phyloP scores from a whole-genome alignment of 2,113 vertebrate genomes.

The Leptodactylus fuscus region DNA sequence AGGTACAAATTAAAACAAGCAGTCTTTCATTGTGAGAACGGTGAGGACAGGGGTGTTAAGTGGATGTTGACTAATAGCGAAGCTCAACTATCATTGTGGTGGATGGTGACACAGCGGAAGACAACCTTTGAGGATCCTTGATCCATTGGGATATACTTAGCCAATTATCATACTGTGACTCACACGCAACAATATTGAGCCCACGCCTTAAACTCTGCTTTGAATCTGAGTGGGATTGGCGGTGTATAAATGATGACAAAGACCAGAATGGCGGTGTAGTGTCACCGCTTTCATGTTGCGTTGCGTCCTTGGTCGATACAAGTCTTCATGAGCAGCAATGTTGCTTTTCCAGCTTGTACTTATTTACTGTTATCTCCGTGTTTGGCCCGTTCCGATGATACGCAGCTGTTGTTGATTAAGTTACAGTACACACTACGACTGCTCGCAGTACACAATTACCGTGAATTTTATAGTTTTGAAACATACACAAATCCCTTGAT shows the following conservation, averaged over 20 bases:
- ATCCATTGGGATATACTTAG: neutral
- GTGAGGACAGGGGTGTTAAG: no score
- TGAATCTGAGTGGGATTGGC: neutral
- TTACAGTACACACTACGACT: neutral
- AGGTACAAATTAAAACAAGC: no score
- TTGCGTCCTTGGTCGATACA: neutral
- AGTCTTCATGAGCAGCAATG: neutral
- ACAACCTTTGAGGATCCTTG: no score
- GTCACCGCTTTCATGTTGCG: neutral
- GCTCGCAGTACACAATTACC: constrained; percentile 10
- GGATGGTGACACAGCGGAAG: no score
- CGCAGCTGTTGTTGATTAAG: constrained; percentile 33
- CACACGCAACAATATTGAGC: neutral
- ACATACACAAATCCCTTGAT: constrained; percentile 1
- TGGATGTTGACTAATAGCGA: no score
- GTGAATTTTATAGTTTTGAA: constrained; percentile 32
- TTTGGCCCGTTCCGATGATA: neutral
- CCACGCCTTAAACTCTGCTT: neutral
- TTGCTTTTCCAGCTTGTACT: neutral
- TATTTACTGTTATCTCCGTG: neutral
- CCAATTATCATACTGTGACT: neutral
- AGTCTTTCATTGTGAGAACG: no score
- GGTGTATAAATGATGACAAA: neutral
- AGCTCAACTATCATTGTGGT: no score
- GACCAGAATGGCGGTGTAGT: neutral